Evolutionary conservation across 2,113 vertebrate genomes (phyloP), one percentile per base, ranked within the genome.

Genomic region (Amia ocellicauda): DNA sequence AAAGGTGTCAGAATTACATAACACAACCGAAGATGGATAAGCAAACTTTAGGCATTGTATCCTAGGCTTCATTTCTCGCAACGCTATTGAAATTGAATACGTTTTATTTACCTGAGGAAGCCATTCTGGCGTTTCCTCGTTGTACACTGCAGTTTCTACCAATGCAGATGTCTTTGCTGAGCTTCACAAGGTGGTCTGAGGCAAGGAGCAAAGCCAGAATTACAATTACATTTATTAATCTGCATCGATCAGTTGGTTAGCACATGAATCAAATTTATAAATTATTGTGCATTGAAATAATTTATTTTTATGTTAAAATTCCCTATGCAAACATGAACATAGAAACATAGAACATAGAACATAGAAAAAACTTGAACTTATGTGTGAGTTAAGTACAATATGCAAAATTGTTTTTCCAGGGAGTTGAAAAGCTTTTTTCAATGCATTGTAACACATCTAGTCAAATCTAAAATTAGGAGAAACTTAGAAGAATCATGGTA

Each of bases 161-260:
- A 71, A 81, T 79, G 62, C 78, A 79, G 74, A 79, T 69, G 69
- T 73, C 68, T 78, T 81, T 82, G 76, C 75, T 11, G 0, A 68
- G 74, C 71, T 66, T 84, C 79, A 85, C 84, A 83, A 80, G 79
- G 80, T 88, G 82, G 80, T 78, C 83, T 82, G 77, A 82, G 84
- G 78, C 78, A 85, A 93, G 91, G 93, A 93, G 51, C 81, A 56
- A 82, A 68, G 91, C 93, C 93, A 94, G 86, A 89, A 88, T 78
- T 69, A 45, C 91, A 90, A 89, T 93, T 93, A 91, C 82, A 82
- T 88, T 93, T 90, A 94, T 93, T 92, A 95, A 93, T 89, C 88
- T 86, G 80, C 86, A 93, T 92, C 87, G 91, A 93, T 93, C 90
- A 88, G 84, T 89, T 86, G 86, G 87, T 93, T 91, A 92, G 89